phyloP scores from a whole-genome alignment of 2,888 invertebrate genomes.

The Andrena flavipes region DNA sequence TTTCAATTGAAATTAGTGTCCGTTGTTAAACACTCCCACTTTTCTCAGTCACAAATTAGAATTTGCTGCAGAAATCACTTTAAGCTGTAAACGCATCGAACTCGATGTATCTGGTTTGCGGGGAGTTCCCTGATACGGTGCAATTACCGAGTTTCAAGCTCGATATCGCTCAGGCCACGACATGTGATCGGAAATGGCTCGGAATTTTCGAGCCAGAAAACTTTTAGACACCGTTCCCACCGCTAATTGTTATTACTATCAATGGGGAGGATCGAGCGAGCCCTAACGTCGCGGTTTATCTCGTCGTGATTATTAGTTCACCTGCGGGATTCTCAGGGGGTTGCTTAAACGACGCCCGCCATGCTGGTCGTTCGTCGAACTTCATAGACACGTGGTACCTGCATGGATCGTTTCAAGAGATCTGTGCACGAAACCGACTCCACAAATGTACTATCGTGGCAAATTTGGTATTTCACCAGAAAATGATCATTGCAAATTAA shows the following conservation, averaged over 20 bases:
- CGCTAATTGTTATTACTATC: constrained; percentile 57
- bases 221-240: constrained; percentile 31
- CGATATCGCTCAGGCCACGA: constrained; percentile 23
- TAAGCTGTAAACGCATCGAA: background rate
- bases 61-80: background rate
- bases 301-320: constrained; percentile 64
- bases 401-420: background rate
- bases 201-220: constrained; percentile 39
- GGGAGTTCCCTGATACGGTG: constrained; percentile 34
- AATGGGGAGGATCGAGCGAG: constrained; percentile 31
- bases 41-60: too few relatives aligned
- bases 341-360: background rate
- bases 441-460: too few relatives aligned
- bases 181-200: constrained; percentile 36
- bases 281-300: constrained; percentile 60
- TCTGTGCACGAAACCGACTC: background rate
- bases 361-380: constrained; percentile 37
- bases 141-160: constrained; percentile 61
- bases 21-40: too few relatives aligned
- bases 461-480: too few relatives aligned
- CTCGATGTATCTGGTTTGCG: constrained; percentile 15
- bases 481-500: too few relatives aligned
- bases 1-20: too few relatives aligned
- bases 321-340: constrained; percentile 72
- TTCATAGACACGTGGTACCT: background rate